These are phyloP conservation scores for Chloropsis hardwickii DNA, from an alignment of 2,113 vertebrate species.

Conservation along the genomic window DNA sequence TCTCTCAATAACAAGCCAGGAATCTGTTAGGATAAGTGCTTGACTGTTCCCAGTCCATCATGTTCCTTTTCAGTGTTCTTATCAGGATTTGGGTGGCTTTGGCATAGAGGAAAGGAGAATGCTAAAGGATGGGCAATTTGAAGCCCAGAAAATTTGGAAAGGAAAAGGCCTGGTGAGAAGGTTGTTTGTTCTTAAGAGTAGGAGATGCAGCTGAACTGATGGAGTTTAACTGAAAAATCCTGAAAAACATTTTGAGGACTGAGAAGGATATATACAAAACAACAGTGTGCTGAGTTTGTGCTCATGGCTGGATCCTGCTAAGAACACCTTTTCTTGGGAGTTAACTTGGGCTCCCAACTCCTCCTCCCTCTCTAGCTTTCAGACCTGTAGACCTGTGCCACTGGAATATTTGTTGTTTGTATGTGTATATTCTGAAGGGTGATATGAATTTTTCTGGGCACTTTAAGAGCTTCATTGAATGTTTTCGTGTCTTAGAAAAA, in stretches of 20 bases:
- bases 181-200: not conserved
- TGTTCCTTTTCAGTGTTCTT: constrained; percentile 26
- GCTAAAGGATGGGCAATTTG: not conserved
- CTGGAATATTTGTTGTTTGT: constrained; percentile 32
- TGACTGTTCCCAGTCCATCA: constrained; percentile 53
- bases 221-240: not conserved
- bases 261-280: not conserved
- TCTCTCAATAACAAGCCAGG: not conserved
- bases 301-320: not conserved
- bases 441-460: constrained; percentile 49
- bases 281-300: not conserved
- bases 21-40: not conserved
- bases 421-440: constrained; percentile 32
- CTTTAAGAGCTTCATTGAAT: constrained; percentile 12
- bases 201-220: not conserved
- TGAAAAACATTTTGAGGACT: not conserved
- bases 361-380: not conserved
- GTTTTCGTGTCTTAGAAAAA: constrained; percentile 22
- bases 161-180: not conserved
- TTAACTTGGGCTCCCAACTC: not conserved
- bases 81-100: not conserved
- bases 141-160: not conserved
- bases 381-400: not conserved
- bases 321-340: constrained; percentile 42
- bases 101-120: not conserved